Base-by-base conservation (phyloP, 2,797 vertebrate species). In the Bovichtus diacanthus region DNA sequence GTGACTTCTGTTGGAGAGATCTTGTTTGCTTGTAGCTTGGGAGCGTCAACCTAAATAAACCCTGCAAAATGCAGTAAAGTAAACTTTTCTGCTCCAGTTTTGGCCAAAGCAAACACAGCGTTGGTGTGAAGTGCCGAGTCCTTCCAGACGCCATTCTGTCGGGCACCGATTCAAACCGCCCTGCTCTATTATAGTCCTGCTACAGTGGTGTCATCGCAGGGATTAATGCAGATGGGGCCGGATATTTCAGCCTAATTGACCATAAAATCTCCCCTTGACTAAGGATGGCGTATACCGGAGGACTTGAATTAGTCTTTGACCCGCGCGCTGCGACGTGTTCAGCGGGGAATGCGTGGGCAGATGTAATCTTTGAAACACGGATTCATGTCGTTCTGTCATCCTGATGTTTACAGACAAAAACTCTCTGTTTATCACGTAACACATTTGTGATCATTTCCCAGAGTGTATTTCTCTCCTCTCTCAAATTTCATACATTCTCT, bases 241-340 rank as follows among this genome's bases (percentile, higher is more conserved):
- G 29, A 62, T 61, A 59, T 56, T 58, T 64, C 56, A 44, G 65
- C 53, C 19, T 69, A 81, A 81, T 65, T 82, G 69, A 64, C 62
- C 65, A 74, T 88, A 82, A 89, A 89, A 70, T 70, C 51, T 63
- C 16, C 39, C 68, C 59, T 76, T 63, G 43, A 76, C 70, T 60
- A 3, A 49, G 72, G 76, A 76, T 76, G n/a, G 60, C 15, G 41
- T 55, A 84, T 76, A 81, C 71, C 36, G 16, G 70, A 72, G 53
- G 70, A 69, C 59, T 61, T 70, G 39, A 43, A 81, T 43, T 55
- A 79, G 70, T 67, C 66, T 60, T 56, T 41, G 55, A 72, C 49
- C 55, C 8, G 56, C n/a, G 19, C 3, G 11, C 34, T 34, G 67
- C 13, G 19, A 72, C 19, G 58, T 39, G 25, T 18, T 84, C 46